A percentile compares a stretch with the other conserved stretches of the same genome.
Evolutionary conservation across 2,113 vertebrate species (phyloP).

Genomic region (Coracopsis vasa): DNA sequence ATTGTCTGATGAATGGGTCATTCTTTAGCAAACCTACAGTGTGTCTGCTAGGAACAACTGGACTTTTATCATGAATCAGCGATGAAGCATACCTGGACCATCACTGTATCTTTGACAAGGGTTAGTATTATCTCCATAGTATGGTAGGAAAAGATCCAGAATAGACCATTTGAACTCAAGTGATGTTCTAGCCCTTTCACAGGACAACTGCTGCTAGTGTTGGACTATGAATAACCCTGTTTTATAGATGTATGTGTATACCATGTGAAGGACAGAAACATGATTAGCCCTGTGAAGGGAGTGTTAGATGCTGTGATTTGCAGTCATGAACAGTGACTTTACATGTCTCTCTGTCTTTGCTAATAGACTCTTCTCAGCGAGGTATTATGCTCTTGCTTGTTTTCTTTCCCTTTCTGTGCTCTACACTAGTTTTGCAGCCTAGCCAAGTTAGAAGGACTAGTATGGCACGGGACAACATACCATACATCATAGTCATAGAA

Average conservation of each 20-base stretch:
- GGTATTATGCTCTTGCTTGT: background rate
- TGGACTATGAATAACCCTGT: background rate
- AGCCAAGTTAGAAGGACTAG: background rate
- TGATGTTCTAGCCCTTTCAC: background rate
- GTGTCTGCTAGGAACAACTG: fast-evolving
- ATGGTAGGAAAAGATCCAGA: background rate
- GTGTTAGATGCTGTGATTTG: background rate
- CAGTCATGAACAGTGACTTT: background rate
- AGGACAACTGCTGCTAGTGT: background rate
- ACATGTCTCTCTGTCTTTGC: background rate
- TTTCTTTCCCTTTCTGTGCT: background rate
- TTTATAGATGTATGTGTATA: fast-evolving
- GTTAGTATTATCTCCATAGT: background rate
- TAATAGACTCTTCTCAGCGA: background rate
- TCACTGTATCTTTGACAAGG: background rate
- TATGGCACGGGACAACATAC: background rate
- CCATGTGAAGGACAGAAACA: background rate
- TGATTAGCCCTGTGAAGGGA: too few species aligned
- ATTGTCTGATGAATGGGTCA: background rate
- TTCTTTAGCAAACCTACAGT: background rate
- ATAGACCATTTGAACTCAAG: background rate
- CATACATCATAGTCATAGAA: background rate
- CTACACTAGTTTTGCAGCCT: background rate
- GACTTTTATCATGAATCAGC: background rate
- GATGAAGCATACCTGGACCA: background rate